Evolutionary conservation across 2,888 invertebrate genomes (phyloP).

Genomic region (Conops quadrifasciatus): DNA sequence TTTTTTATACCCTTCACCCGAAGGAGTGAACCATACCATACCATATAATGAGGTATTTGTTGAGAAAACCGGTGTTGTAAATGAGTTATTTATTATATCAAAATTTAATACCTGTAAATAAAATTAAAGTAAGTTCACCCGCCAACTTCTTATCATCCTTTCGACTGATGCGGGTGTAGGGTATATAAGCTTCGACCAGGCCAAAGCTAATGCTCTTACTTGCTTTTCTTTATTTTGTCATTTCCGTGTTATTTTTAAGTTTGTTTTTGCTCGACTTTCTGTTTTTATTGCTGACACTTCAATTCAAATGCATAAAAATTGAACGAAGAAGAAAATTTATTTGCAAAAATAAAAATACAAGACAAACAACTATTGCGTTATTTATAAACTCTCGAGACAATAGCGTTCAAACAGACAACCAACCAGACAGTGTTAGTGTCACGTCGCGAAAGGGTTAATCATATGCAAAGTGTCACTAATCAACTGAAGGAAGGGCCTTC

Average conservation of each 20-base stretch:
- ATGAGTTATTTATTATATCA: no score
- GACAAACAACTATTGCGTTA: slow-evolving; percentile 9
- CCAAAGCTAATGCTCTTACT: no score
- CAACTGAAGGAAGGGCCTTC: no score
- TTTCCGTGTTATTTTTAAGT: slow-evolving; percentile 38
- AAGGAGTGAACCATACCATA: no score
- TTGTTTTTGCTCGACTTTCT: slow-evolving; percentile 40
- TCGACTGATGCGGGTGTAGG: no score
- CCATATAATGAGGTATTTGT: no score
- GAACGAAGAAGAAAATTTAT: slow-evolving; percentile 27
- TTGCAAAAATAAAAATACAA: slow-evolving; percentile 21
- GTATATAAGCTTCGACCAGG: no score
- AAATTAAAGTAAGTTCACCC: no score
- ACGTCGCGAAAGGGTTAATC: slow-evolving; percentile 3
- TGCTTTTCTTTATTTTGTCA: slow-evolving; percentile 42
- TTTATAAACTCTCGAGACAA: neutral
- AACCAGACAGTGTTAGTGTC: neutral
- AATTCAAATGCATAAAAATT: slow-evolving; percentile 19
- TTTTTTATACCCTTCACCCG: neutral
- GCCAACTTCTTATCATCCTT: no score
- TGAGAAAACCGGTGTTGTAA: no score
- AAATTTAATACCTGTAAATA: no score
- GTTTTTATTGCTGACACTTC: slow-evolving; percentile 6
- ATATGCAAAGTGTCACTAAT: neutral
- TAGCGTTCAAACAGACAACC: neutral